These are phyloP conservation scores for Entosphenus tridentatus DNA, from an alignment of 2,113 vertebrate species.

Conservation along the genomic window DNA sequence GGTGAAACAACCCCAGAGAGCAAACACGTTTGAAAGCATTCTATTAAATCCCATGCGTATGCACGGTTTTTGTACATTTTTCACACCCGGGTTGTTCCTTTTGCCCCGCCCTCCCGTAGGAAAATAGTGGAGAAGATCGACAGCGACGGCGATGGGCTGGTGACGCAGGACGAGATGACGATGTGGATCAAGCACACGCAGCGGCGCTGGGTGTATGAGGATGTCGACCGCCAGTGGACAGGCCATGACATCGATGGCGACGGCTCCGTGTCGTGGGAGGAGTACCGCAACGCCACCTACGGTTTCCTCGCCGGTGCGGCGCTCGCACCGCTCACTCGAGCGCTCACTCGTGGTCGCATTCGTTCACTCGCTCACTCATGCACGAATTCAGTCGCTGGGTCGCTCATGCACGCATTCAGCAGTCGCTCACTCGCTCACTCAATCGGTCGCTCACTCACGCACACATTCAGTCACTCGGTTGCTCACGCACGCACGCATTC, in stretches of 20 bases:
- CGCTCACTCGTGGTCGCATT: too few relatives aligned
- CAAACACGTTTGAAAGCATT: too few relatives aligned
- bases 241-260: constrained; percentile 83
- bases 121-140: constrained; percentile 83
- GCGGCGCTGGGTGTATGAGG: constrained; percentile 87
- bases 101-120: constrained; percentile 20
- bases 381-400: not conserved
- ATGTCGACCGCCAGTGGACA: constrained; percentile 86
- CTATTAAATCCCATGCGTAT: too few relatives aligned
- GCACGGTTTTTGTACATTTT: too few relatives aligned
- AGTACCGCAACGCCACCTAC: constrained; percentile 93
- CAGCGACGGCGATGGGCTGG: constrained; percentile 59
- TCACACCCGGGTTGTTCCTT: not conserved
- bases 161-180: constrained; percentile 72
- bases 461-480: not conserved
- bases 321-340: too few relatives aligned
- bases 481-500: not conserved
- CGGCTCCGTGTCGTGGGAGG: constrained; percentile 66
- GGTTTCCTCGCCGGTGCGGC: constrained; percentile 61
- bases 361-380: not conserved
- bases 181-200: constrained; percentile 86
- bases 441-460: not conserved
- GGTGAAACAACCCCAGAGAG: too few relatives aligned
- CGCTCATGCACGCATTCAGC: not conserved
- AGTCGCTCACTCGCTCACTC: not conserved